Conservation (phyloP, 2,113 vertebrate genomes). For the Pyrgilauda ruficollis region DNA sequence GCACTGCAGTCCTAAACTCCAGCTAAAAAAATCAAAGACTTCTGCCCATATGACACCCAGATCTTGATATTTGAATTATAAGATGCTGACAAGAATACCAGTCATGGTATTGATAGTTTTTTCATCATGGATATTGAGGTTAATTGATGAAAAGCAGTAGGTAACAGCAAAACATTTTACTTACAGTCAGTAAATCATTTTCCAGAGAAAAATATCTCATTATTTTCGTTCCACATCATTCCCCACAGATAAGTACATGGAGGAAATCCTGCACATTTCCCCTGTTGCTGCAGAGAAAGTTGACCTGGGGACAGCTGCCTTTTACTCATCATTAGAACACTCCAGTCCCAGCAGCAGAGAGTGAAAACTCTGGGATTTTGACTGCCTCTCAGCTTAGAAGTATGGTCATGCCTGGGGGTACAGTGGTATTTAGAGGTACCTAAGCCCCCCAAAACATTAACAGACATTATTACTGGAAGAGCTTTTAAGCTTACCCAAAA, state of each 20-base stretch:
- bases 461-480: background rate
- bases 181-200: background rate
- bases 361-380: background rate
- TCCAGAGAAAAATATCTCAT: background rate
- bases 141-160: background rate
- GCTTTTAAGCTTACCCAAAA: background rate
- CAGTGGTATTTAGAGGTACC: too few relatives aligned
- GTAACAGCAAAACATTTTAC: background rate
- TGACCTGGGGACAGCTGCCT: background rate
- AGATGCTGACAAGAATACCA: background rate
- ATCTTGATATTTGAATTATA: background rate
- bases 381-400: background rate
- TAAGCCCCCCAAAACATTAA: background rate
- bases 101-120: background rate
- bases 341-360: background rate
- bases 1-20: background rate
- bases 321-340: background rate
- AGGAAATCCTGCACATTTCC: background rate
- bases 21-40: background rate
- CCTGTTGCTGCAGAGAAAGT: background rate
- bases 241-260: background rate
- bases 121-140: background rate
- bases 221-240: background rate
- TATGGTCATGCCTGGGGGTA: background rate
- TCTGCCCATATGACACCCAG: background rate